Base-by-base conservation (phyloP, 2,797 vertebrate genomes). In the Enteromius thamalakanensis region DNA sequence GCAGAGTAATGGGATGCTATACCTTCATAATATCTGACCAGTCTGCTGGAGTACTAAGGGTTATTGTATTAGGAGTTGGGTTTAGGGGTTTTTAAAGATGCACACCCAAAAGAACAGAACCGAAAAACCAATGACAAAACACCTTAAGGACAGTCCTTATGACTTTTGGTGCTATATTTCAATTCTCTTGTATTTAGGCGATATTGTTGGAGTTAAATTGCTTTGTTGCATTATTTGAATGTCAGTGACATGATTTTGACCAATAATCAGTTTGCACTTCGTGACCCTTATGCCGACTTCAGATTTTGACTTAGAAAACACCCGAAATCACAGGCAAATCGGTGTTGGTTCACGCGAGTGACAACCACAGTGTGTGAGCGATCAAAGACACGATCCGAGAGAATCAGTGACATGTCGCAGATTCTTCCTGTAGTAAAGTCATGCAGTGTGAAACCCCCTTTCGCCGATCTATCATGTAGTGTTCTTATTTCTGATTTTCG, bases 1-100 rank as follows among this genome's bases (percentile, higher is more conserved):
- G 76, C 77, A 86, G 37, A 15, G 42, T 84, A 51, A 17, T 29
- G 85, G 40, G 17, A 45, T 77, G 40, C 47, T 45, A 12, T 19
- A 4, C 2, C 23, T 64, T 76, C 9, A 3, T 45, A 32, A 76
- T 58, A 17, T 55, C 11, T 23, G 15, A 42, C 60, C 8, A 6
- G 23, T 62, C 37, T 15, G 9, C 58, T 77, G 11, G 55, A 42
- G 15, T 64, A 49, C 3, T n/a, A n/a, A 74, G 29, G 37, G 15
- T 77, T n/a, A 4, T 77, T 62, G 40, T 64, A 21, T 42, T 55
- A 40, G 19, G 40, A 62, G 37, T 17, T 77, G 23, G 14, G 21
- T 23, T 60, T 15, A 37, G 19, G 19, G 34, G 49, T n/a, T 37
- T 34, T 51, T 74, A 37, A 75, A 37, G 71, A n/a, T 37, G n/a